Base-by-base conservation (phyloP, 2,888 invertebrate genomes). In the Cenopis cana region DNA sequence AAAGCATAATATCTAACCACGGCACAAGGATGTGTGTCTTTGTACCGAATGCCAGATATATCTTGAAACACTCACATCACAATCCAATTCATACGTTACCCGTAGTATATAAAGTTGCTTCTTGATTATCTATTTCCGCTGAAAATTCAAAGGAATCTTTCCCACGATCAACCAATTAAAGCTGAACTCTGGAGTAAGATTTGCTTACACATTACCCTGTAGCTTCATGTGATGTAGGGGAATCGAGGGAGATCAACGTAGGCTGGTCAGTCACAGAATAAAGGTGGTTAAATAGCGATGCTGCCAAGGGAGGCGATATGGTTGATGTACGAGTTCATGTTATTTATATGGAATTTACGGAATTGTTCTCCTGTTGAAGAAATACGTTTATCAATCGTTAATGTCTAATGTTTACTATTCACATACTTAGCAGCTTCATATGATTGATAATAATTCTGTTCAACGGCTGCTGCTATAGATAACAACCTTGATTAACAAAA, bases 231-330 rank as follows among this genome's bases (percentile, higher is more conserved):
- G 10, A 3, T 24, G 33, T 2, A 18, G 12, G 61, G 46, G 33
- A 18, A 12, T 18, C 18, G n/a, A 9, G 68, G 49, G 11, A 55
- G 61, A 17, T 20, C 61, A 12, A 11, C 12, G 46, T 14, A 55
- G 11, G 0, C 20, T 55, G 68, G 68, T 68, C 33, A 49, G 20
- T 55, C 50, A 55, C 62, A 61, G 60, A 55, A 62, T 62, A 64
- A 68, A 61, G 55, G 61, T 68, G 68, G 61, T 55, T 68, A 55
- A 33, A 61, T 55, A 68, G 61, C 61, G 61, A 55, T 60, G 41
- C 54, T 68, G 60, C 60, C 60, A 68, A 61, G 18, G 14, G 56
- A 55, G 14, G 54, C 46, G 68, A 68, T 61, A 61, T 55, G 60
- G 55, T 49, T 61, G 61, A 68, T 68, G 24, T 68, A 61, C 33